A percentile compares a stretch with the other conserved stretches of the same genome.
These are phyloP conservation scores for Lycaena phlaeas DNA, from an alignment of 2,888 invertebrate genomes.

Conservation along the genomic window DNA sequence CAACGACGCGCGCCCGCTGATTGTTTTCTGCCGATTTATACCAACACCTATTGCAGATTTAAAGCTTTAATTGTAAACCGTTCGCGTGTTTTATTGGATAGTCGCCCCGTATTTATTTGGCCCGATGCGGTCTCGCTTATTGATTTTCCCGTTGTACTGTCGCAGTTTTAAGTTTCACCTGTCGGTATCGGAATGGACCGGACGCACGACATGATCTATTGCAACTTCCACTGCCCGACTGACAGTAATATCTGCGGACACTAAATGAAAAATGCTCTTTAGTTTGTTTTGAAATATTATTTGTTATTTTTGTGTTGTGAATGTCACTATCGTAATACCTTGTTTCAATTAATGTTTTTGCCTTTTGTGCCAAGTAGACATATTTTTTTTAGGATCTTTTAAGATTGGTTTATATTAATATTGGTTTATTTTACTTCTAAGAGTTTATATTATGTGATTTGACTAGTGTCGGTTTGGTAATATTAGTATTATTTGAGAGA, in stretches of 20 bases:
- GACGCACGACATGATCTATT: constrained; percentile 32
- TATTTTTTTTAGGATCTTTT: too few relatives aligned
- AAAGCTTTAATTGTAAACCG: constrained; percentile 73
- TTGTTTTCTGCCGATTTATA: constrained; percentile 71
- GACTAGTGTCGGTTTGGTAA: too few relatives aligned
- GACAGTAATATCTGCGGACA: constrained; percentile 20
- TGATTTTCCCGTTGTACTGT: constrained; percentile 52
- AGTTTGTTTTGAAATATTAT: background rate
- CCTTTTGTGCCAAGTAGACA: too few relatives aligned
- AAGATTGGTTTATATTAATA: too few relatives aligned
- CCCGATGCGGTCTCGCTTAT: constrained; percentile 58
- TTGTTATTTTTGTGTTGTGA: background rate
- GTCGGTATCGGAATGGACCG: constrained; percentile 28
- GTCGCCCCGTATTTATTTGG: constrained; percentile 64
- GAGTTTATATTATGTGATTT: too few relatives aligned
- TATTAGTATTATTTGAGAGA: too few relatives aligned
- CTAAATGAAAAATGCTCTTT: constrained; percentile 16
- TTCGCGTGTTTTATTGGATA: constrained; percentile 73
- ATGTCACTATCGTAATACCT: too few relatives aligned
- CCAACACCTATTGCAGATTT: constrained; percentile 74
- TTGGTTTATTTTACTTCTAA: too few relatives aligned
- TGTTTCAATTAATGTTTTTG: too few relatives aligned
- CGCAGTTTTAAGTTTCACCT: constrained; percentile 38
- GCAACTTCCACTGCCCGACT: constrained; percentile 20
- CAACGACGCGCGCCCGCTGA: constrained; percentile 66